Evolutionary conservation across 2,888 invertebrate species (phyloP).

Genomic region (Ametastegia equiseti): DNA sequence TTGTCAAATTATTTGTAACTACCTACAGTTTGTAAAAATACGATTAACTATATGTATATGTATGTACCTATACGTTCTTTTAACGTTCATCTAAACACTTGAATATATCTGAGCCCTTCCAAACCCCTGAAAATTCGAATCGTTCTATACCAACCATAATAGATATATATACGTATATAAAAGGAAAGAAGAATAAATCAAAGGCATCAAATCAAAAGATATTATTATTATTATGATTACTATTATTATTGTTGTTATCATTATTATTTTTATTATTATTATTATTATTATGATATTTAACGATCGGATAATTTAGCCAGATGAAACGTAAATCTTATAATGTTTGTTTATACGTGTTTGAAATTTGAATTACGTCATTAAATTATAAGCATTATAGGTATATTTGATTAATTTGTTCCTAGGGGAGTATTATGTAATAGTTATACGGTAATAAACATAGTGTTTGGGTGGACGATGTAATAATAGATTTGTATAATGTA

Average conservation of each 20-base stretch:
- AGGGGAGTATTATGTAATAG: conserved; percentile 1
- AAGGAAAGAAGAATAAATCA: conserved; percentile 46
- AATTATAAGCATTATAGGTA: background rate
- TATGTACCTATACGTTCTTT: conserved; percentile 2
- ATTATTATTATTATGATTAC: conserved; percentile 22
- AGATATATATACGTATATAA: background rate
- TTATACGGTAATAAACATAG: conserved; percentile 25
- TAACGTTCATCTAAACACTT: conserved; percentile 44
- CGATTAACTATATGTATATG: no score
- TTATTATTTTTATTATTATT: background rate
- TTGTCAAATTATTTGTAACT: conserved; percentile 2
- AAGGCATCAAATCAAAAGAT: conserved; percentile 58
- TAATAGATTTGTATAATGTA: background rate
- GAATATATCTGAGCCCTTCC: background rate
- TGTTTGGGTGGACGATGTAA: conserved; percentile 34
- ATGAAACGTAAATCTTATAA: conserved; percentile 14
- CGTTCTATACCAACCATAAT: background rate
- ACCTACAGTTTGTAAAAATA: no score
- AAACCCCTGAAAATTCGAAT: background rate
- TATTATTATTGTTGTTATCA: background rate
- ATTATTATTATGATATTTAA: conserved; percentile 3
- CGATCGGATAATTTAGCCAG: background rate
- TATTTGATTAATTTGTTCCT: conserved; percentile 34
- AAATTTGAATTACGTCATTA: background rate
- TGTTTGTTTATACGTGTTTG: conserved; percentile 4